A percentile compares a stretch with the other conserved stretches of the same genome.
phyloP scores from a whole-genome alignment of 1,140 invertebrate genomes.

The Zaprionus camerounensis region DNA sequence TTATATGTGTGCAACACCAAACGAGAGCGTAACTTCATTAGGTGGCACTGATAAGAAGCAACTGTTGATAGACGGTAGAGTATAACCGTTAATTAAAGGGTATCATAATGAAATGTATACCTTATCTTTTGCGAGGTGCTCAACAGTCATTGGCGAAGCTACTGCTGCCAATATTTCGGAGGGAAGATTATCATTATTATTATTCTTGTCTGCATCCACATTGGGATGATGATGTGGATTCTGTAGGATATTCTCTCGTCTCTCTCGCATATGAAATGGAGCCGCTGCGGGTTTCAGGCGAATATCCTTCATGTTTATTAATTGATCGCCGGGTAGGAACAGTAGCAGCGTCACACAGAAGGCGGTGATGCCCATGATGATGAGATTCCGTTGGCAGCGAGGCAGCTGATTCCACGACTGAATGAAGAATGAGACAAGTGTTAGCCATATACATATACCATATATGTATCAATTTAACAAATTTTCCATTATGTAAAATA shows the following conservation, averaged over 20 bases:
- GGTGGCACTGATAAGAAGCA: constrained; percentile 18
- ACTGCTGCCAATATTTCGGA: constrained; percentile 23
- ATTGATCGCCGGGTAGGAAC: constrained; percentile 67
- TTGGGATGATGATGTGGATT: constrained; percentile 60
- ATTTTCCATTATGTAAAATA: background rate
- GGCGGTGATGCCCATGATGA: constrained; percentile 86
- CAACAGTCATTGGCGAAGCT: constrained; percentile 28
- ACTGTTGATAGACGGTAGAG: background rate
- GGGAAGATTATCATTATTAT: constrained; percentile 14
- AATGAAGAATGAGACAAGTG: constrained; percentile 44
- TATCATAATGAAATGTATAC: constrained; percentile 29
- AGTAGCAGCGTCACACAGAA: constrained; percentile 67
- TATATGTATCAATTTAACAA: background rate
- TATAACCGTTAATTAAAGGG: constrained; percentile 28
- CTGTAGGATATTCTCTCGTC: constrained; percentile 26
- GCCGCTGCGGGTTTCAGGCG: constrained; percentile 35
- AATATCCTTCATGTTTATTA: constrained; percentile 51
- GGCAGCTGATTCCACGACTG: constrained; percentile 94
- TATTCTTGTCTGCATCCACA: constrained; percentile 4
- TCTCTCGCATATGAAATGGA: constrained; percentile 46
- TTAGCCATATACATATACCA: background rate
- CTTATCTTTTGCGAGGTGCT: constrained; percentile 49
- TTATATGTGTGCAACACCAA: background rate
- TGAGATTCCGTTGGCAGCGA: constrained; percentile 91
- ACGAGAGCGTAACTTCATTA: constrained; percentile 11